These are phyloP conservation scores for Gadus macrocephalus DNA, from an alignment of 2,113 vertebrate species.

Conservation along the genomic window DNA sequence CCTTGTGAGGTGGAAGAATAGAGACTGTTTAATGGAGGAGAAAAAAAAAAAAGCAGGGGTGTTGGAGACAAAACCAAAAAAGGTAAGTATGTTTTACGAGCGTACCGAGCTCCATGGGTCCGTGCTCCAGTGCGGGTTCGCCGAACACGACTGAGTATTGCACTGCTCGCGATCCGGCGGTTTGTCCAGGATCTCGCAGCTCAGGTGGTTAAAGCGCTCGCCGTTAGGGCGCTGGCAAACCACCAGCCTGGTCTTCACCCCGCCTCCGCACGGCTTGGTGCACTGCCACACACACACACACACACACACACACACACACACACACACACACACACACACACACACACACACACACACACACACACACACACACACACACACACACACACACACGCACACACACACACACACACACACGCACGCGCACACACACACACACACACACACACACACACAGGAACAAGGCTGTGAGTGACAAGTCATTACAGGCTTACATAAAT, in stretches of 20 bases:
- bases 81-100: conserved; percentile 73
- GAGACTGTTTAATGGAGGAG: conserved; percentile 21
- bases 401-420: no score
- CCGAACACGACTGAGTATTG: conserved; percentile 87
- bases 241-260: conserved; percentile 89
- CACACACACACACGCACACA: no score
- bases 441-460: no score
- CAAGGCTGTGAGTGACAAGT: no score
- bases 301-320: background rate
- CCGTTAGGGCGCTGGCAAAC: conserved; percentile 90
- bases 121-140: conserved; percentile 84
- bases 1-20: conserved; percentile 22
- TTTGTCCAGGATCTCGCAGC: conserved; percentile 96
- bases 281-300: conserved; percentile 71
- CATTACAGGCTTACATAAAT: no score
- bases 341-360: conserved; percentile 3
- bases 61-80: conserved; percentile 42
- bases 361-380: background rate
- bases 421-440: conserved; percentile 18
- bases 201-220: conserved; percentile 91
- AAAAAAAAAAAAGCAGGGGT: conserved; percentile 27
- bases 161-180: conserved; percentile 95
- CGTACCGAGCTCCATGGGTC: conserved; percentile 98
- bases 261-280: conserved; percentile 86
- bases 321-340: conserved; percentile 10